Conservation (phyloP, 2,113 vertebrate genomes). For the Tringa solitaria region DNA sequence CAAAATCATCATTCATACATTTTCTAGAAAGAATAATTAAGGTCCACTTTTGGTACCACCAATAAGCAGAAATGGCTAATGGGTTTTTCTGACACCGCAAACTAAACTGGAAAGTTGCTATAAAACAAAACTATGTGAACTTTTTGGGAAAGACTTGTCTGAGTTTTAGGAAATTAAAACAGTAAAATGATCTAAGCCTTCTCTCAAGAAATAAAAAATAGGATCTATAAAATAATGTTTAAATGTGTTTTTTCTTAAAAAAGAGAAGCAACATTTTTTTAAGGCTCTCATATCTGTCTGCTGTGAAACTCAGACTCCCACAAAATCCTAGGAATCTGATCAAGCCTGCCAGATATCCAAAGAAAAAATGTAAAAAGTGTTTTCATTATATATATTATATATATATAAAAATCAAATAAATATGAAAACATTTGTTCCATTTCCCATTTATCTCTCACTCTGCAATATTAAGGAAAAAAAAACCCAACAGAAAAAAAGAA, state of each 20-base stretch:
- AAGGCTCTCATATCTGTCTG: constrained; percentile 70
- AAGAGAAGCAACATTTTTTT: constrained; percentile 8
- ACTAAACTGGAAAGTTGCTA: constrained; percentile 47
- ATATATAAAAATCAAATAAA: constrained; percentile 59
- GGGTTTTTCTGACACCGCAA: constrained; percentile 46
- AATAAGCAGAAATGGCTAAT: constrained; percentile 57
- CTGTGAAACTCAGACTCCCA: constrained; percentile 67
- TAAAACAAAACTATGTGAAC: constrained; percentile 15
- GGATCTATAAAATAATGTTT: constrained; percentile 34
- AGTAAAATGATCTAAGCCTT: background rate
- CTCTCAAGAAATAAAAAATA: constrained; percentile 11
- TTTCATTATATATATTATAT: constrained; percentile 30
- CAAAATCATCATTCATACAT: constrained; percentile 70
- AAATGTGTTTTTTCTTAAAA: constrained; percentile 57
- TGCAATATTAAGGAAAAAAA: constrained; percentile 16
- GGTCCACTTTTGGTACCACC: constrained; percentile 66
- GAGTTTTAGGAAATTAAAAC: constrained; percentile 48
- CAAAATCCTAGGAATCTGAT: constrained; percentile 57
- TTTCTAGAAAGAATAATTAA: constrained; percentile 66
- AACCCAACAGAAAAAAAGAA: background rate
- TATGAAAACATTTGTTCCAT: constrained; percentile 56
- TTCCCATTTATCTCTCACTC: constrained; percentile 40
- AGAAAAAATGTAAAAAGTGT: constrained; percentile 61
- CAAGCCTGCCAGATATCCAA: constrained; percentile 68
- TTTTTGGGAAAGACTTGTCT: constrained; percentile 8